Evolutionary conservation across 2,888 invertebrate genomes (phyloP).

Genomic region (Chrysotoxum bicinctum): DNA sequence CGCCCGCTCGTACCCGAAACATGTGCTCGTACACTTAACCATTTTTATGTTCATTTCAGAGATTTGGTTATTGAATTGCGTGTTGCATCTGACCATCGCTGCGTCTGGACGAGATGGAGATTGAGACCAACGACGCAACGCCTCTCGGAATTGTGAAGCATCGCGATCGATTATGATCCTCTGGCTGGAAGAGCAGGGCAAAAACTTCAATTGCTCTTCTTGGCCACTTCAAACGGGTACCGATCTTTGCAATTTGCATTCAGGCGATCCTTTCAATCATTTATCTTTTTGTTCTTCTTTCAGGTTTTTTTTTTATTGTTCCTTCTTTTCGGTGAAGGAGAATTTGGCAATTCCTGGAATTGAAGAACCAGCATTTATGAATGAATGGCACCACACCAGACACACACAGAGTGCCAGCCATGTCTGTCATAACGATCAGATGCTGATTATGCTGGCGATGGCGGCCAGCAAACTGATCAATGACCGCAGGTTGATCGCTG

Average conservation of each 20-base stretch:
- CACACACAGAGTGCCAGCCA: slow-evolving; percentile 22
- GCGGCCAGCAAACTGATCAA: slow-evolving; percentile 21
- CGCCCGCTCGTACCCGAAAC: slow-evolving; percentile 35
- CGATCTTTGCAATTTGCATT: slow-evolving; percentile 71
- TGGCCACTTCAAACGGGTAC: slow-evolving; percentile 67
- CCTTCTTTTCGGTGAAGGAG: slow-evolving; percentile 24
- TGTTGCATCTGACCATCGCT: slow-evolving; percentile 34
- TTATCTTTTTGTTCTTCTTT: slow-evolving; percentile 18
- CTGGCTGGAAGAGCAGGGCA: not conserved
- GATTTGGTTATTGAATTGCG: slow-evolving; percentile 67
- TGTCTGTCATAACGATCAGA: slow-evolving; percentile 65
- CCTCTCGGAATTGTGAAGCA: slow-evolving; percentile 23
- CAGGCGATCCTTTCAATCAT: slow-evolving; percentile 72
- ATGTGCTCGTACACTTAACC: slow-evolving; percentile 42
- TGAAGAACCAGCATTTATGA: slow-evolving; percentile 64
- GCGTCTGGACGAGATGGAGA: not conserved
- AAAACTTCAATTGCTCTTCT: slow-evolving; percentile 60
- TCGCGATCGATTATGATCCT: slow-evolving; percentile 20
- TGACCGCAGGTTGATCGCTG: slow-evolving; percentile 41
- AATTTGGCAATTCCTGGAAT: slow-evolving; percentile 70
- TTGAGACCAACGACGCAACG: slow-evolving; percentile 3
- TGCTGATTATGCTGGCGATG: slow-evolving; percentile 40
- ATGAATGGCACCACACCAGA: slow-evolving; percentile 44
- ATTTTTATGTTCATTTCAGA: slow-evolving; percentile 64
- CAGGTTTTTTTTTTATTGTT: not conserved